Conservation (phyloP, 2,888 invertebrate species). For the Spatulosminthurus flaviceps region DNA sequence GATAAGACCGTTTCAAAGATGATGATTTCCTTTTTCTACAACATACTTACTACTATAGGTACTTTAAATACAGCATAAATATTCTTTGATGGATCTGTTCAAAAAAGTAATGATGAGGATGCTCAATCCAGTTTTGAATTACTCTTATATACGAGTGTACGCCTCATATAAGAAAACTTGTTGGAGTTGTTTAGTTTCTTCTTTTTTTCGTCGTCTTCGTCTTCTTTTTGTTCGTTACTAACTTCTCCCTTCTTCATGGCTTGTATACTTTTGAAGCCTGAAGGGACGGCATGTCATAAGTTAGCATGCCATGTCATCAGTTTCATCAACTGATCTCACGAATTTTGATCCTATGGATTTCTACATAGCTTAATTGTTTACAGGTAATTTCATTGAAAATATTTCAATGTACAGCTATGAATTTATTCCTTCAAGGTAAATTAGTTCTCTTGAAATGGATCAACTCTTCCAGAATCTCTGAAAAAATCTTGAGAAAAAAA, state of each 20-base stretch:
- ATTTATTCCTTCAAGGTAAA: conserved; percentile 21
- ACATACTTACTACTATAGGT: not conserved
- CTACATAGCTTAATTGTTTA: conserved; percentile 42
- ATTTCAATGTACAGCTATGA: not conserved
- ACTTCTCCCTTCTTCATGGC: conserved; percentile 11
- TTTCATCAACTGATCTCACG: conserved; percentile 45
- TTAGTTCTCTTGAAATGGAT: not conserved
- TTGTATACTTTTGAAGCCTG: conserved; percentile 19
- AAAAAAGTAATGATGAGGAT: conserved; percentile 31
- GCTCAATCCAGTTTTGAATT: conserved; percentile 47
- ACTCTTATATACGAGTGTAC: too few species aligned
- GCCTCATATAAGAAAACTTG: conserved; percentile 32
- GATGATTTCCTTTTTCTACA: conserved; percentile 4
- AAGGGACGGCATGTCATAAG: conserved; percentile 35
- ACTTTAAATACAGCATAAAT: not conserved
- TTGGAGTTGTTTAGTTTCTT: conserved; percentile 30
- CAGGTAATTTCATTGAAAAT: conserved; percentile 40
- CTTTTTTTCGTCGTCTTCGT: conserved; percentile 17
- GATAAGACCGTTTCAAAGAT: conserved; percentile 26
- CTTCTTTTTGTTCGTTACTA: conserved; percentile 5
- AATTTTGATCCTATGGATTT: conserved; percentile 44
- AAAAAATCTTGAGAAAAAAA: not conserved
- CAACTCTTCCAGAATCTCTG: conserved; percentile 12
- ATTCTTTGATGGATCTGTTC: too few species aligned
- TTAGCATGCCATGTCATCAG: conserved; percentile 45